Conservation (phyloP, 2,888 invertebrate genomes). For the Andrena chrysosceles region DNA sequence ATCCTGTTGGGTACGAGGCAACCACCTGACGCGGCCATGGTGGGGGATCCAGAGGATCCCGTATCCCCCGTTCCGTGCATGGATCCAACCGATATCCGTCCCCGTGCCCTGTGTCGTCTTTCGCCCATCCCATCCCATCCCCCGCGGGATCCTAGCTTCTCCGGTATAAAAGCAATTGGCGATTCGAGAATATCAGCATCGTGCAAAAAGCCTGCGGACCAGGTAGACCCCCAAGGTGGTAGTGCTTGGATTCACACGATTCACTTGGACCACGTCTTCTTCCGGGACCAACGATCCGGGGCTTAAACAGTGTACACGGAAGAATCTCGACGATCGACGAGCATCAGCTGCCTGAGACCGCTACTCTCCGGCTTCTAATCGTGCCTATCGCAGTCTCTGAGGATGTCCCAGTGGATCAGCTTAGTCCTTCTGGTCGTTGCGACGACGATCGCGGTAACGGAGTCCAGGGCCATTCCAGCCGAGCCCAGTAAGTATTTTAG, state of each 20-base stretch:
- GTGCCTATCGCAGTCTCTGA: not conserved
- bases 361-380: not conserved
- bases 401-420: constrained; percentile 69
- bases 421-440: constrained; percentile 84
- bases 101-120: constrained; percentile 54
- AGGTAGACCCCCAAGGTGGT: constrained; percentile 49
- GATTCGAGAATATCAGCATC: constrained; percentile 68
- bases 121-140: constrained; percentile 55
- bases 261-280: not conserved
- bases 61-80: constrained; percentile 62
- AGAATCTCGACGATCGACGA: not conserved
- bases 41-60: constrained; percentile 66
- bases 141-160: constrained; percentile 56
- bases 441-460: constrained; percentile 84
- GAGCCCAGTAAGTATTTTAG: constrained; percentile 70
- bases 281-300: constrained; percentile 13
- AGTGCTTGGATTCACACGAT: constrained; percentile 53
- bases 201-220: constrained; percentile 68
- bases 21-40: constrained; percentile 65
- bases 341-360: not conserved
- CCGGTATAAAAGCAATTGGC: constrained; percentile 81
- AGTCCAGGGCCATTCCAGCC: constrained; percentile 70
- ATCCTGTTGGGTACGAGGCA: constrained; percentile 63
- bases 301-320: constrained; percentile 16
- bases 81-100: constrained; percentile 58